Evolutionary conservation across 1,140 invertebrate species (phyloP).

Genomic region (Conopomorpha cramerella): DNA sequence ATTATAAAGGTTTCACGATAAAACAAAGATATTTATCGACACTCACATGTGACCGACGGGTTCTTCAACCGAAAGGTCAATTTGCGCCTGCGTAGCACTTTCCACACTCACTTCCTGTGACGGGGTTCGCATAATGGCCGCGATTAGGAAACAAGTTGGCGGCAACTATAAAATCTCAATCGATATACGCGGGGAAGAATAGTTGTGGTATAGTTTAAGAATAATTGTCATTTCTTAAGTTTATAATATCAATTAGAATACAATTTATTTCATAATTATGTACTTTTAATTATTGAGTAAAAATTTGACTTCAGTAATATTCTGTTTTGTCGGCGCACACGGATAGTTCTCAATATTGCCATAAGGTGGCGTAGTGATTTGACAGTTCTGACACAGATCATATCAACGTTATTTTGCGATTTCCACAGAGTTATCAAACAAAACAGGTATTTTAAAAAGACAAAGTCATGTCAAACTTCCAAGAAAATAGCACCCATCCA

Average conservation of each 20-base stretch:
- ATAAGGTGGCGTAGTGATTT: no score
- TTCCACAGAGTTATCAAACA: no score
- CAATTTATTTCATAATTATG: not conserved
- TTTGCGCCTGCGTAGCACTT: constrained; percentile 62
- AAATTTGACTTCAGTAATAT: not conserved
- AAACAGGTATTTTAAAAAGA: no score
- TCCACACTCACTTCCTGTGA: constrained; percentile 58
- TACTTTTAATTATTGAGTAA: not conserved
- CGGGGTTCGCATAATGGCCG: constrained; percentile 50
- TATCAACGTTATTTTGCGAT: no score
- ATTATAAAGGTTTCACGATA: constrained; percentile 42
- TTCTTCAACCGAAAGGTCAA: constrained; percentile 62
- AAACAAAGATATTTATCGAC: constrained; percentile 60
- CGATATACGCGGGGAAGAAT: no score
- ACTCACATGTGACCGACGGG: constrained; percentile 63
- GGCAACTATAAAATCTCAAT: constrained; percentile 19
- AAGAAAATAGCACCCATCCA: no score
- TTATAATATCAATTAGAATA: not conserved
- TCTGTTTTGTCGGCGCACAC: not conserved
- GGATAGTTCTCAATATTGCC: no score
- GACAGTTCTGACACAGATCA: no score
- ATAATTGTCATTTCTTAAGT: not conserved
- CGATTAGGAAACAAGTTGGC: constrained; percentile 28
- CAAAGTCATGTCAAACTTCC: no score
- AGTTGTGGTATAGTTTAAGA: no score